Base-by-base conservation (phyloP, 2,797 vertebrate genomes). In the Betta splendens region DNA sequence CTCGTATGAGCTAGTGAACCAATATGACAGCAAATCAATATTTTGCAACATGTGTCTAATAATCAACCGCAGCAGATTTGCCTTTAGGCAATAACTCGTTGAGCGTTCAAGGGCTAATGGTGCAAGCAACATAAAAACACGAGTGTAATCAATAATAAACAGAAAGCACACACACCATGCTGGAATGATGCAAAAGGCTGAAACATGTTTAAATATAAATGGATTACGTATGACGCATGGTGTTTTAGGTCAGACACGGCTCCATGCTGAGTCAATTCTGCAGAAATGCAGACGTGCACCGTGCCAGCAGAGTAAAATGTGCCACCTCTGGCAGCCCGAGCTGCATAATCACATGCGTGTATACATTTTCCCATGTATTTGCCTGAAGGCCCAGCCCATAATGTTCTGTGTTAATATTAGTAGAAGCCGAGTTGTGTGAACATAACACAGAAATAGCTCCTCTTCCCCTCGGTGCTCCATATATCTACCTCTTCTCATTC, bases 401-500 rank as follows among this genome's bases (percentile, higher is more conserved):
- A 52, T 61, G 48, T 55, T 72, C 64, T 69, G 72, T 84, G 77
- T 75, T 82, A 80, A 85, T 76, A 77, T 64, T 82, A 74, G 66
- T 17, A 18, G 48, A 75, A 52, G 62, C 47, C 74, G 72, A 77
- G 69, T 71, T 39, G 29, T 51, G 46, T 72, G 78, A 82, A 50
- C n/a, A 4, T 47, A 33, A 50, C 61, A 60, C 77, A 54, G 55
- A 87, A 87, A 89, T 84, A 80, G 70, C 60, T 79, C 31, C 46
- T 77, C 56, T 60, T 61, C 38, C n/a, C 46, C 39, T 54, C 43
- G 17, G 20, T 72, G 58, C 51, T 74, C 69, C 55, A 55, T 63
- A 73, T 79, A 73, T 84, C 66, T 32, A 55, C 49, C 64, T 73
- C 59, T 40, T 69, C 64, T 72, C 16, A 52, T 36, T 56, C 67